Percentiles rank a stretch among this genome's conserved stretches.
phyloP scores from a whole-genome alignment of 2,113 vertebrate genomes.

The rat (Rattus norvegicus) region DNA sequence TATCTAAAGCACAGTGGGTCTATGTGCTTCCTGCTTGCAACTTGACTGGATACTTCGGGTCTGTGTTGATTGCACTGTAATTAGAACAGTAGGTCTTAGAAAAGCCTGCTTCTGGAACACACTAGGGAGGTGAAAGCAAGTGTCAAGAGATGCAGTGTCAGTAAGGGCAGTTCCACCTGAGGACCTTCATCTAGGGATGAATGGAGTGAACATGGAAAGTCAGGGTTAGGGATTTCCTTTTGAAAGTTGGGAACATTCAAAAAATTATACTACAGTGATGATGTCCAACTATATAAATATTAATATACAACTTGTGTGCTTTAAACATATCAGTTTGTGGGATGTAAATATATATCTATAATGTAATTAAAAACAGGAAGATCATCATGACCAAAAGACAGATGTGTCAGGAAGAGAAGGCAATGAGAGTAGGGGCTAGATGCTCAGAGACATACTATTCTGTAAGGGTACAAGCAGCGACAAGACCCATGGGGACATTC shows the following conservation, averaged over 20 bases:
- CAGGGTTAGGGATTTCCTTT: background rate
- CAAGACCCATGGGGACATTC: background rate
- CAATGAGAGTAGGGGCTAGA: background rate
- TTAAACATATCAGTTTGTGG: background rate
- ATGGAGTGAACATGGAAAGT: background rate
- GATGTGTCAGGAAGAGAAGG: background rate
- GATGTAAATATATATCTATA: background rate
- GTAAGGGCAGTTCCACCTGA: no score
- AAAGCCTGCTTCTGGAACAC: background rate
- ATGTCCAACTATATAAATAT: background rate
- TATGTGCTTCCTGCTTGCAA: background rate
- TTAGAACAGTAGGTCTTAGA: conserved; percentile 6
- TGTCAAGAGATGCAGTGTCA: background rate
- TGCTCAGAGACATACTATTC: background rate
- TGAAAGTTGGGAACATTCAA: background rate
- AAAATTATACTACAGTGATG: background rate
- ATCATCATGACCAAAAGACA: background rate
- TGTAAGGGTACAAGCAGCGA: background rate
- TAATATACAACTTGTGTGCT: background rate
- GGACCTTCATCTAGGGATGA: background rate
- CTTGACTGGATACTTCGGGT: background rate
- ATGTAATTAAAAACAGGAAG: background rate
- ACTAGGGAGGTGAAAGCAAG: background rate
- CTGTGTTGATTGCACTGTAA: conserved; percentile 2
- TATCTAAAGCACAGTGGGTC: background rate